These are phyloP conservation scores for Atherix ibis DNA, from an alignment of 2,888 invertebrate species.

Conservation along the genomic window DNA sequence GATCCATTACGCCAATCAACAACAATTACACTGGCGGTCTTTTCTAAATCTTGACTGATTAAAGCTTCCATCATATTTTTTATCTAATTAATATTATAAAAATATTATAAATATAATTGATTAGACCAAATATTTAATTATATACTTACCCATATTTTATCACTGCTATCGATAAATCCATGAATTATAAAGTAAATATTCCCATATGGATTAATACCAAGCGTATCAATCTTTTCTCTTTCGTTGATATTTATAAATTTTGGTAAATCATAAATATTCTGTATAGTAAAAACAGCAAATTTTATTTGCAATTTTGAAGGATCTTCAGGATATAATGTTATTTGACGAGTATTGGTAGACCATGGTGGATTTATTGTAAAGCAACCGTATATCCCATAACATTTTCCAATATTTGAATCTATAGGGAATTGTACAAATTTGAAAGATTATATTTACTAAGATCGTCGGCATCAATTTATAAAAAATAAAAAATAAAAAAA, in stretches of 20 bases:
- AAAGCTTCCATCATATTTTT: slow-evolving; percentile 55
- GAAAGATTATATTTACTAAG: too few relatives aligned
- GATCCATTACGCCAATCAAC: slow-evolving; percentile 81
- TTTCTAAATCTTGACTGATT: slow-evolving; percentile 42
- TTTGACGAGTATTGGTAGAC: slow-evolving; percentile 61
- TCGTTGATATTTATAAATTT: slow-evolving; percentile 50
- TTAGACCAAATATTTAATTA: neutral
- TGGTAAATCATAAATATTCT: slow-evolving; percentile 35
- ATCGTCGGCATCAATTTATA: too few relatives aligned
- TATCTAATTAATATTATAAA: slow-evolving; percentile 32
- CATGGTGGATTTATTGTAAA: slow-evolving; percentile 64
- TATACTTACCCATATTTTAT: slow-evolving; percentile 55
- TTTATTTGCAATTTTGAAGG: slow-evolving; percentile 44
- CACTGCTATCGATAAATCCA: slow-evolving; percentile 74
- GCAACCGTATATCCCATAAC: slow-evolving; percentile 67
- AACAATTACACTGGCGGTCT: slow-evolving; percentile 57
- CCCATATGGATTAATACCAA: slow-evolving; percentile 45
- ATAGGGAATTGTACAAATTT: too few relatives aligned
- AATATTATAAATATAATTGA: slow-evolving; percentile 2
- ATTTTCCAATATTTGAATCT: too few relatives aligned
- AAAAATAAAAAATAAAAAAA: too few relatives aligned
- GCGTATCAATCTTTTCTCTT: slow-evolving; percentile 41
- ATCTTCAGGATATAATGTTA: slow-evolving; percentile 60
- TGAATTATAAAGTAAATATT: slow-evolving; percentile 66
- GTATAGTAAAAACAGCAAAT: slow-evolving; percentile 40